These are phyloP conservation scores for Choristoneura rosaceana DNA, from an alignment of 2,888 invertebrate genomes.

Conservation along the genomic window DNA sequence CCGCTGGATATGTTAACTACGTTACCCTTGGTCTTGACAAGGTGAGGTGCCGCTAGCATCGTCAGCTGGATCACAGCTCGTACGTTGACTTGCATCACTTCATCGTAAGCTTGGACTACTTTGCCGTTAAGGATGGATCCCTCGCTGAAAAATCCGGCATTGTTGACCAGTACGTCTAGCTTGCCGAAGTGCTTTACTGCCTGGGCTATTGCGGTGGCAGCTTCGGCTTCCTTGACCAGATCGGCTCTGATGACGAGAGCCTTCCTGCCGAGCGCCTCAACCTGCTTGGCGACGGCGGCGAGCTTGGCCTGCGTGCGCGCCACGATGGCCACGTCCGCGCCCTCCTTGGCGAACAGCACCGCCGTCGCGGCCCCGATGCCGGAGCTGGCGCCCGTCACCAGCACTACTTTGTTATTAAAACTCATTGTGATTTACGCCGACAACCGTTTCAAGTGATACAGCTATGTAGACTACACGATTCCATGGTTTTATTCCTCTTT, in stretches of 20 bases:
- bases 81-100: conserved; percentile 14
- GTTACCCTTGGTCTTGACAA: conserved; percentile 10
- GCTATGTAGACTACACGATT: too few species aligned
- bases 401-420: conserved; percentile 18
- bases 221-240: conserved; percentile 10
- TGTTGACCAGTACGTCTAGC: conserved; percentile 18
- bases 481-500: too few species aligned
- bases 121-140: conserved; percentile 1
- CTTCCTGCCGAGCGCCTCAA: neutral
- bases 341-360: conserved; percentile 20
- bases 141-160: conserved; percentile 1
- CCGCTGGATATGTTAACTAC: conserved; percentile 20
- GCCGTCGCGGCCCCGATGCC: conserved; percentile 19
- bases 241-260: conserved; percentile 21
- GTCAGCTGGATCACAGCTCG: conserved; percentile 13
- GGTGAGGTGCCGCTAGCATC: conserved; percentile 7
- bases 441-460: too few species aligned
- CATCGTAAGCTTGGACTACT: neutral
- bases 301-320: conserved; percentile 16
- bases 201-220: neutral
- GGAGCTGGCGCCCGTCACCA: conserved; percentile 15
- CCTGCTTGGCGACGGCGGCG: neutral
- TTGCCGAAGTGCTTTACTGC: conserved; percentile 9
- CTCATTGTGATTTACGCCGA: too few species aligned
- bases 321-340: conserved; percentile 8